Percentiles rank a stretch among this genome's conserved stretches.
Evolutionary conservation across 2,113 vertebrate genomes (phyloP).

Genomic region (Myxocyprinus asiaticus): DNA sequence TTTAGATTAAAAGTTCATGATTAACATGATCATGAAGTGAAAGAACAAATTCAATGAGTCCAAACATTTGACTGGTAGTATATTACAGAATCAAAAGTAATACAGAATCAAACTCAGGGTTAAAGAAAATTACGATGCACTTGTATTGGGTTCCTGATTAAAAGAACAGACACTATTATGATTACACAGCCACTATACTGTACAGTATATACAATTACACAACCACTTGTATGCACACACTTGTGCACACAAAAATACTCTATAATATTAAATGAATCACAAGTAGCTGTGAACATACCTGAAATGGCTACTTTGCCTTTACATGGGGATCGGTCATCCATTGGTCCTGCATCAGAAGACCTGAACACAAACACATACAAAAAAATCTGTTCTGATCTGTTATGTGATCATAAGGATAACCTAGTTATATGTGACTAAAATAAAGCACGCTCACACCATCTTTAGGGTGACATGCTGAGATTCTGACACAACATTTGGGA

Average conservation of each 20-base stretch:
- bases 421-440: neutral
- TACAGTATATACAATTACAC: neutral
- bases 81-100: too few species aligned
- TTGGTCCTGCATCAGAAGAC: conserved; percentile 81
- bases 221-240: neutral
- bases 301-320: conserved; percentile 88
- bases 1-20: too few species aligned
- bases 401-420: neutral
- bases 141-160: too few species aligned
- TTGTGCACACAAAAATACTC: conserved; percentile 27
- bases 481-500: neutral
- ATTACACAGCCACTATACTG: too few species aligned
- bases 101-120: too few species aligned
- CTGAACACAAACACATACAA: conserved; percentile 59
- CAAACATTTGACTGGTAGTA: too few species aligned
- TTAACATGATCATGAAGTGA: too few species aligned
- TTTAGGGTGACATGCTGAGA: neutral
- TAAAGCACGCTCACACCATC: neutral
- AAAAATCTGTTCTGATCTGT: too few species aligned
- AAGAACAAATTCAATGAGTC: too few species aligned
- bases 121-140: too few species aligned
- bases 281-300: conserved; percentile 63
- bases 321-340: conserved; percentile 81
- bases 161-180: too few species aligned
- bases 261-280: neutral